Percentiles rank a stretch among this genome's conserved stretches.
These are phyloP conservation scores for Tauraco hartlaubi DNA, from an alignment of 2,797 vertebrate genomes.

Conservation along the genomic window DNA sequence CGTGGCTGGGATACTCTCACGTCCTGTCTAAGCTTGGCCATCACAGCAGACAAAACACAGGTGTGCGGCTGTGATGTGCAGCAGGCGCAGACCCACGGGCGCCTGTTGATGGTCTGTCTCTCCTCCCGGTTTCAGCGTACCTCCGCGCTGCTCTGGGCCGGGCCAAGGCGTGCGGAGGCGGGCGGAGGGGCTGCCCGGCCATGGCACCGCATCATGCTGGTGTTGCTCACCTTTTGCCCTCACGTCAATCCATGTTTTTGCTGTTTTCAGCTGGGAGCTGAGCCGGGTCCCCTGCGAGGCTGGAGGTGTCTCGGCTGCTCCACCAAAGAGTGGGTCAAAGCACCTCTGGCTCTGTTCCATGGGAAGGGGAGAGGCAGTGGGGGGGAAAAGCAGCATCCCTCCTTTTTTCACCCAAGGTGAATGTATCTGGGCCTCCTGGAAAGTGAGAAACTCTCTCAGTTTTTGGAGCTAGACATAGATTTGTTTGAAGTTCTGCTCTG, in stretches of 20 bases:
- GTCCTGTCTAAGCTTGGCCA: not conserved
- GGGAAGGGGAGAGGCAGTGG: not conserved
- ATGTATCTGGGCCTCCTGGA: not conserved
- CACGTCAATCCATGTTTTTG: not conserved
- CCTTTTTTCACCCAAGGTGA: not conserved
- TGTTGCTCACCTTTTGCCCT: not conserved
- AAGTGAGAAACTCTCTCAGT: not conserved
- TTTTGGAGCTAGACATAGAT: not conserved
- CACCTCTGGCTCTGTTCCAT: not conserved
- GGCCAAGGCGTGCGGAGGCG: not conserved
- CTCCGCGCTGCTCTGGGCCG: not conserved
- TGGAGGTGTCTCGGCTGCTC: not conserved
- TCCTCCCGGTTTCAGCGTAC: not conserved
- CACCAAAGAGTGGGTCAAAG: not conserved
- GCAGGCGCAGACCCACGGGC: not conserved
- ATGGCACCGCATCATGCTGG: not conserved
- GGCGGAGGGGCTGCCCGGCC: rapidly evolving
- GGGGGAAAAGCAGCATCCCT: not conserved
- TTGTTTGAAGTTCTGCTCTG: not conserved
- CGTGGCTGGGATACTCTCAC: not conserved
- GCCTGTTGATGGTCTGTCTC: not conserved
- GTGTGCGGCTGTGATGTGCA: not conserved
- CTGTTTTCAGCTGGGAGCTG: not conserved
- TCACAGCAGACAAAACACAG: not conserved
- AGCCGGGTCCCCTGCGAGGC: rapidly evolving